Conservation (phyloP, 2,888 invertebrate genomes). For the Nephrotoma guestfalica region DNA sequence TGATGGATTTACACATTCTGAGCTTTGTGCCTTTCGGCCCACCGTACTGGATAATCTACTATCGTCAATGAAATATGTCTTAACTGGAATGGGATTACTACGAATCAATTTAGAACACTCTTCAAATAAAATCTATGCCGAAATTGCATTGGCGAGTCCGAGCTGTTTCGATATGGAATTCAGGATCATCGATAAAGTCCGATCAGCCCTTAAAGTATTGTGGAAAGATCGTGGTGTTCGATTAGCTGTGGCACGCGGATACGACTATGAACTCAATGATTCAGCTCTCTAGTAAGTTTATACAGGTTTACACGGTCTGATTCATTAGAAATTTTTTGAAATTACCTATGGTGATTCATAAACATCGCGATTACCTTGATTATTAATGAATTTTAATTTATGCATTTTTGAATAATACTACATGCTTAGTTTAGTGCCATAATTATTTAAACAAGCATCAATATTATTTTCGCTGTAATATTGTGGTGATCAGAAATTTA, state of each 20-base stretch:
- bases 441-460: too few relatives aligned
- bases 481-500: too few relatives aligned
- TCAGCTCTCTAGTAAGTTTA: constrained; percentile 45
- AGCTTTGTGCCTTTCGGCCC: constrained; percentile 44
- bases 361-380: constrained; percentile 4
- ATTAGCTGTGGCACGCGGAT: constrained; percentile 46
- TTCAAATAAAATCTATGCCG: constrained; percentile 41
- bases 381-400: not conserved
- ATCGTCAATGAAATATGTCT: constrained; percentile 51
- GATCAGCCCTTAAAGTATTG: constrained; percentile 37
- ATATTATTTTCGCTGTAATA: too few relatives aligned
- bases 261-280: constrained; percentile 51
- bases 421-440: too few relatives aligned
- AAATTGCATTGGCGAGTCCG: constrained; percentile 35
- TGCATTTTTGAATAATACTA: not conserved
- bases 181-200: constrained; percentile 36
- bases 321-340: not conserved
- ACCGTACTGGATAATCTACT: constrained; percentile 48
- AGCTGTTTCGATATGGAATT: constrained; percentile 42
- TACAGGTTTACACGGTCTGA: not conserved
- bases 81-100: constrained; percentile 48
- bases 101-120: constrained; percentile 44
- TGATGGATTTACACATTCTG: constrained; percentile 45
- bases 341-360: not conserved
- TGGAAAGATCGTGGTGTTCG: constrained; percentile 50